Conservation (phyloP, 2,113 vertebrate genomes). For the Gavialis gangeticus region DNA sequence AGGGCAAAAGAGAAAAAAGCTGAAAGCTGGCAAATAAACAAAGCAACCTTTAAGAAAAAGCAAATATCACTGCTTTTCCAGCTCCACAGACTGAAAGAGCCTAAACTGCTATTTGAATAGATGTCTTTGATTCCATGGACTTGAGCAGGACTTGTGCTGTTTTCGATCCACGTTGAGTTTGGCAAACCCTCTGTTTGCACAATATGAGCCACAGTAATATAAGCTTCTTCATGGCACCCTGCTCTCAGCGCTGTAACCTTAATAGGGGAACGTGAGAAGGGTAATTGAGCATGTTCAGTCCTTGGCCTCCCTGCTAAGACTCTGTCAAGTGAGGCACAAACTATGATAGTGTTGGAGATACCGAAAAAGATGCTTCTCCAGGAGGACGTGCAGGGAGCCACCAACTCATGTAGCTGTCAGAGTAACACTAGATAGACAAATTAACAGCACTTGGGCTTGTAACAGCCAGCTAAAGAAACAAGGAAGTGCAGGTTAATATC, state of each 20-base stretch:
- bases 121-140: neutral
- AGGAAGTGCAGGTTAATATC: neutral
- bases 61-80: rapidly evolving
- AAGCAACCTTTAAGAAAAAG: neutral
- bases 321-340: neutral
- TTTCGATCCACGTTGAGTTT: conserved; percentile 32
- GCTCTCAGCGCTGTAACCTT: neutral
- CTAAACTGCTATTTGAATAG: neutral
- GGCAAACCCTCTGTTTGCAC: neutral
- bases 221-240: neutral
- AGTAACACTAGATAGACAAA: neutral
- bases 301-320: neutral
- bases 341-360: rapidly evolving
- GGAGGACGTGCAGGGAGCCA: neutral
- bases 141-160: rapidly evolving
- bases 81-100: neutral
- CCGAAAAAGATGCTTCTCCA: rapidly evolving
- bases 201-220: neutral
- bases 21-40: neutral
- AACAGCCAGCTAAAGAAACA: neutral
- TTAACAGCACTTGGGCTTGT: rapidly evolving
- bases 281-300: neutral
- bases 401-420: neutral
- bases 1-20: neutral
- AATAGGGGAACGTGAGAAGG: neutral